Conservation (phyloP, 53 echinoderm and acorn worm species). For the Stichopus horrens region DNA sequence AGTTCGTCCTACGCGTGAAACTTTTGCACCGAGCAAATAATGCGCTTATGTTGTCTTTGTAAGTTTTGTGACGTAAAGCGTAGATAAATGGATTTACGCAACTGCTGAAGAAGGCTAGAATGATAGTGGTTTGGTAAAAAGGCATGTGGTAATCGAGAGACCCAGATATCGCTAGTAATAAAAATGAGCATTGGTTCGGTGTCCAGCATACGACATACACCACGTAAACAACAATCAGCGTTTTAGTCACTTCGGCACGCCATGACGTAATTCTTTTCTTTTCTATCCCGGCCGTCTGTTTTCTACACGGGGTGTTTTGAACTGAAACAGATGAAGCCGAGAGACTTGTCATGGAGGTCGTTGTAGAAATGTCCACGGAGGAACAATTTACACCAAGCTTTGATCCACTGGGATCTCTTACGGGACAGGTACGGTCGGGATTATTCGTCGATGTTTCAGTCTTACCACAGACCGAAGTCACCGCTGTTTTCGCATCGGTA, state of each 20-base stretch:
- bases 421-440: background rate
- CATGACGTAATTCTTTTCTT: background rate
- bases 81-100: constrained; percentile 75
- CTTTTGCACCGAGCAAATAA: background rate
- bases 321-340: background rate
- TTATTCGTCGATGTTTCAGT: background rate
- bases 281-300: background rate
- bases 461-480: background rate
- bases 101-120: constrained; percentile 58
- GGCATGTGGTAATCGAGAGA: constrained; percentile 34
- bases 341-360: background rate
- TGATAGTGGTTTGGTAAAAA: constrained; percentile 45
- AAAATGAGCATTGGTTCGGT: background rate
- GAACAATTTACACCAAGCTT: background rate
- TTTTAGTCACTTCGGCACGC: too few species aligned
- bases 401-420: background rate
- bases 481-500: background rate
- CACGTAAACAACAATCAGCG: background rate
- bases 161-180: constrained; percentile 4
- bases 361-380: background rate
- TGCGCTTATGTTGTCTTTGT: constrained; percentile 39
- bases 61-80: constrained; percentile 50
- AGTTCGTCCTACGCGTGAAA: too few species aligned
- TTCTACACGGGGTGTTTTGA: background rate
- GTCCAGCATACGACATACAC: background rate